Percentiles rank a stretch among this genome's conserved stretches.
These are phyloP conservation scores for Dioctria rufipes DNA, from an alignment of 2,888 invertebrate species.

Conservation along the genomic window DNA sequence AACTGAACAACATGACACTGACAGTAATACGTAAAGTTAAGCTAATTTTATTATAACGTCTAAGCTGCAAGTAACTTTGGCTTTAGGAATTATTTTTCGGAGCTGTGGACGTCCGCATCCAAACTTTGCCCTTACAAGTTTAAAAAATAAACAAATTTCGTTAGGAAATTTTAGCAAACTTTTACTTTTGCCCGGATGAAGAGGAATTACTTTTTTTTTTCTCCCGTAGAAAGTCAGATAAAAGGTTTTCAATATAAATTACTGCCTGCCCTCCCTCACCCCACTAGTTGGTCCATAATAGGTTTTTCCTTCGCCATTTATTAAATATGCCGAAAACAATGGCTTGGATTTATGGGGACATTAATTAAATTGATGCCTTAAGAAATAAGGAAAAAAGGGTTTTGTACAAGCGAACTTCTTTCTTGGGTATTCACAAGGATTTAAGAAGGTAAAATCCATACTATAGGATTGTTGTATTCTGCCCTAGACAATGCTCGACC, in stretches of 20 bases:
- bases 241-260: slow-evolving; percentile 49
- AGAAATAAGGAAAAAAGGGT: slow-evolving; percentile 55
- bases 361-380: slow-evolving; percentile 64
- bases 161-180: slow-evolving; percentile 22
- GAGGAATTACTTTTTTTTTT: background rate
- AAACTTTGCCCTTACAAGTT: slow-evolving; percentile 20
- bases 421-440: slow-evolving; percentile 36
- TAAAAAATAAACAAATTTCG: slow-evolving; percentile 21
- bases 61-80: slow-evolving; percentile 14
- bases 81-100: background rate
- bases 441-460: slow-evolving; percentile 29
- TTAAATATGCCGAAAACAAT: slow-evolving; percentile 64
- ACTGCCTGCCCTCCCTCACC: slow-evolving; percentile 5
- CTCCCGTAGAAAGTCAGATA: slow-evolving; percentile 36
- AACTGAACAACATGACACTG: too few relatives aligned
- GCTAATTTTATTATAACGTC: slow-evolving; percentile 2
- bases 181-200: slow-evolving; percentile 9
- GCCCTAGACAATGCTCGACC: slow-evolving; percentile 21
- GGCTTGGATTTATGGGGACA: slow-evolving; percentile 63
- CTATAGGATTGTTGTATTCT: slow-evolving; percentile 34
- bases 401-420: slow-evolving; percentile 16
- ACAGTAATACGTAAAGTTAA: background rate
- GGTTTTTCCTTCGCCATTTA: slow-evolving; percentile 58
- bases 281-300: slow-evolving; percentile 50
- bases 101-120: background rate